These are phyloP conservation scores for Megalurothrips usitatus DNA, from an alignment of 2,888 invertebrate species.

Conservation along the genomic window DNA sequence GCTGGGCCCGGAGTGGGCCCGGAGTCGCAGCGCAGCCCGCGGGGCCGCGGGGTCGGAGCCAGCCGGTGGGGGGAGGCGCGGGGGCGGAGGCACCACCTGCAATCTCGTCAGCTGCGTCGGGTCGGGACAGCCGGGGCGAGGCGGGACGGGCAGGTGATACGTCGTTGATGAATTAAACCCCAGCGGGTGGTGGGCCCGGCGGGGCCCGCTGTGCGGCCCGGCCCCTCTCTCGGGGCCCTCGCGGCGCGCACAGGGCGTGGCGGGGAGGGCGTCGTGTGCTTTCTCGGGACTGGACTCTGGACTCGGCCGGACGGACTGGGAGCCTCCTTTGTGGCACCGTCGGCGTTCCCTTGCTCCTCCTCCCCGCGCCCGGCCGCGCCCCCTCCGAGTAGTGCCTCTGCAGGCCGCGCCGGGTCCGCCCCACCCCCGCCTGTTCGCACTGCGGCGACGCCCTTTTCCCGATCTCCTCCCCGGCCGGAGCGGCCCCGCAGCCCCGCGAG, in stretches of 20 bases:
- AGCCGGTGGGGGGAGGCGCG: too few relatives aligned
- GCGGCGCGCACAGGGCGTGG: neutral
- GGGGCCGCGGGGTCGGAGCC: neutral
- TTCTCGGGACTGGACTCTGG: neutral
- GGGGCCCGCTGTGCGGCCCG: neutral
- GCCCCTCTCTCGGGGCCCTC: too few relatives aligned
- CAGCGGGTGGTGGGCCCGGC: neutral
- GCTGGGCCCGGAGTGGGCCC: neutral
- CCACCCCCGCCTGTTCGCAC: too few relatives aligned
- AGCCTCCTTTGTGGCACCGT: neutral
- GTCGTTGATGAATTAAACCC: constrained; percentile 1
- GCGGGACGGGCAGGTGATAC: neutral
- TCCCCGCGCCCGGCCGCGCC: neutral
- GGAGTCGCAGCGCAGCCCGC: neutral
- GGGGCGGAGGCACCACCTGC: too few relatives aligned
- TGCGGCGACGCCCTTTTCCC: too few relatives aligned
- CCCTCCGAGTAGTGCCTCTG: too few relatives aligned
- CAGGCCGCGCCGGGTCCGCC: too few relatives aligned
- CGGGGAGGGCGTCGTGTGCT: neutral
- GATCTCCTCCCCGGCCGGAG: too few relatives aligned
- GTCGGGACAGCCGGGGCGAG: too few relatives aligned
- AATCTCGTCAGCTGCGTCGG: too few relatives aligned
- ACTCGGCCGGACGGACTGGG: neutral
- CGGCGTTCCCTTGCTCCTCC: neutral
- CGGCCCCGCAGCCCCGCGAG: too few relatives aligned